A percentile compares a stretch with the other conserved stretches of the same genome.
phyloP scores from a whole-genome alignment of 92 coral and sea anemone genomes.

The Montipora capitata region DNA sequence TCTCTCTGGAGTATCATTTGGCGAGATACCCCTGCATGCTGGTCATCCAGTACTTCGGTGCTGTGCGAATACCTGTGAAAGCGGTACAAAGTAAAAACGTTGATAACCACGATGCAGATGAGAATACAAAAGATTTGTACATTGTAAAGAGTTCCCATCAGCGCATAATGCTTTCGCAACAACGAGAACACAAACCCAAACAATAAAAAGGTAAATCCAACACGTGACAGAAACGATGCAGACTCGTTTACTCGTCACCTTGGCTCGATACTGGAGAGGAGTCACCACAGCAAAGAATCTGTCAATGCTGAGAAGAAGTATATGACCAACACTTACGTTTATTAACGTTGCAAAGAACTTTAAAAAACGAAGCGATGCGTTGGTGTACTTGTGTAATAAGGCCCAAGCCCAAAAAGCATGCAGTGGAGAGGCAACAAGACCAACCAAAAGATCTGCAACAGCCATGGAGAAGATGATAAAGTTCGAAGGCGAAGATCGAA shows the following conservation, averaged over 20 bases:
- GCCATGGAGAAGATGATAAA: conserved; percentile 36
- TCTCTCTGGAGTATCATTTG: conserved; percentile 10
- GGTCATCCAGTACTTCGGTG: too few relatives aligned
- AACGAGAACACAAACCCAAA: conserved; percentile 21
- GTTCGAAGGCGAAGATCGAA: conserved; percentile 42
- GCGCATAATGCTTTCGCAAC: conserved; percentile 12
- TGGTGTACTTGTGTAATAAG: neutral
- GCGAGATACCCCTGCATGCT: neutral
- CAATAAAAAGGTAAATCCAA: conserved; percentile 28
- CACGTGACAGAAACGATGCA: conserved; percentile 2
- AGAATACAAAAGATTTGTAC: conserved; percentile 12
- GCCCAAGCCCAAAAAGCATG: conserved; percentile 21
- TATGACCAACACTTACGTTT: conserved; percentile 34
- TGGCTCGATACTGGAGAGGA: conserved; percentile 18
- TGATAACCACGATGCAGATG: conserved; percentile 17
- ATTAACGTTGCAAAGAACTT: conserved; percentile 11
- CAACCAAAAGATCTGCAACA: conserved; percentile 28
- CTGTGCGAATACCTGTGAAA: conserved; percentile 18
- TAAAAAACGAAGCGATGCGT: conserved; percentile 11
- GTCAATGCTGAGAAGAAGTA: conserved; percentile 33
- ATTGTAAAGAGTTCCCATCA: conserved; percentile 39
- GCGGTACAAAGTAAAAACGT: neutral
- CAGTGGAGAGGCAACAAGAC: conserved; percentile 26
- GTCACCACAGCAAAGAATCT: conserved; percentile 21
- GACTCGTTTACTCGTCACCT: conserved; percentile 11